Evolutionary conservation across 2,888 invertebrate genomes (phyloP).

Genomic region (Protophormia terraenovae): DNA sequence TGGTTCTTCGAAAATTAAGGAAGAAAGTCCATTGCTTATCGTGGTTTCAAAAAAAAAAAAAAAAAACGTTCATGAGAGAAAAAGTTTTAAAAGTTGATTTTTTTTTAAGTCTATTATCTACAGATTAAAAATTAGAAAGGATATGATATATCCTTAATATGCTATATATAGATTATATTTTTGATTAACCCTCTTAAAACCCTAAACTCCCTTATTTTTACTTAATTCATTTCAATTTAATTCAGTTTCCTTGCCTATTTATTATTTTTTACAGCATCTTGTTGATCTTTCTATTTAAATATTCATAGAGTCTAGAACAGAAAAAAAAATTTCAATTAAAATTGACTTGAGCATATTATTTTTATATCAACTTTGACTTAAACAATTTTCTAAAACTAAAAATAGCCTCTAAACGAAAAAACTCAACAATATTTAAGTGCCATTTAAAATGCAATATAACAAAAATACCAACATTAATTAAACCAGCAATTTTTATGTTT

Average conservation of each 20-base stretch:
- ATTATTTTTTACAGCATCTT: slow-evolving; percentile 32
- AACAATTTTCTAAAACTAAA: slow-evolving; percentile 24
- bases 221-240: slow-evolving; percentile 7
- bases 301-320: background rate
- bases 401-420: slow-evolving; percentile 8
- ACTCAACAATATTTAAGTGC: background rate
- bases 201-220: background rate
- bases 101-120: no score
- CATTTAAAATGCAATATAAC: slow-evolving; percentile 35
- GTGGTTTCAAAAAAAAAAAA: no score
- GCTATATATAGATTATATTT: no score
- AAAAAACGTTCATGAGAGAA: no score
- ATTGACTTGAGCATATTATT: slow-evolving; percentile 25
- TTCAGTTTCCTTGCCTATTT: background rate
- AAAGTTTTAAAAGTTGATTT: no score
- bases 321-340: slow-evolving; percentile 52
- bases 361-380: slow-evolving; percentile 51
- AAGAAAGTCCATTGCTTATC: no score
- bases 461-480: slow-evolving; percentile 36
- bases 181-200: no score
- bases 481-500: slow-evolving; percentile 23
- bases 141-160: no score
- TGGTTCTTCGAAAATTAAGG: no score
- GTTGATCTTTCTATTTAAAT: slow-evolving; percentile 41
- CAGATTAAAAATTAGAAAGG: no score